A percentile compares a stretch with the other conserved stretches of the same genome.
Evolutionary conservation across 2,888 invertebrate genomes (phyloP).

Genomic region (Herminia tarsipennalis): DNA sequence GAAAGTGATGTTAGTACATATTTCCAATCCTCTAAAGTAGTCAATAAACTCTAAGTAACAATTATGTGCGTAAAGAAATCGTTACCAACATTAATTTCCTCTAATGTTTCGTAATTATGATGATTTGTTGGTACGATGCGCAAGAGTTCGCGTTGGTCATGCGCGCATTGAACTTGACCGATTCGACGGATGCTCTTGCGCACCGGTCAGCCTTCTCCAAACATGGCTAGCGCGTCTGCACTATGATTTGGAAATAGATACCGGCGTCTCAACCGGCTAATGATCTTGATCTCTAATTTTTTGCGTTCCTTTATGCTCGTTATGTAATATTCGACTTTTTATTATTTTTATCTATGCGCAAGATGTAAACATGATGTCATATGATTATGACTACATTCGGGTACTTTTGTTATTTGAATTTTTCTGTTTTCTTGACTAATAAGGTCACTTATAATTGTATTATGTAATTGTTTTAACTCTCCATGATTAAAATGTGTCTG

Average conservation of each 20-base stretch:
- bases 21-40: not conserved
- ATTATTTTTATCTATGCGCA: not conserved
- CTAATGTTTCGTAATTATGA: conserved; percentile 29
- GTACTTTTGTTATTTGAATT: no score
- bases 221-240: conserved; percentile 35
- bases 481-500: no score
- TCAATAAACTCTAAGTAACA: conserved; percentile 1
- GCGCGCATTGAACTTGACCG: conserved; percentile 79
- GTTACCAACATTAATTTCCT: conserved; percentile 4
- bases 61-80: not conserved
- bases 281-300: conserved; percentile 59
- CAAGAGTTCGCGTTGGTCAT: conserved; percentile 40
- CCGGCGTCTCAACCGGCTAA: conserved; percentile 47
- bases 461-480: no score
- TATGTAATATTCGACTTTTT: conserved; percentile 10
- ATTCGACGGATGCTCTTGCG: conserved; percentile 66
- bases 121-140: conserved; percentile 43
- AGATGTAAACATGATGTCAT: not conserved
- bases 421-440: no score
- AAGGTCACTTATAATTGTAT: no score
- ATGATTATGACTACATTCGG: not conserved
- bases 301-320: conserved; percentile 5
- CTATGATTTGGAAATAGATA: conserved; percentile 53
- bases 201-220: conserved; percentile 65
- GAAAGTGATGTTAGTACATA: conserved; percentile 5